Percentiles rank a stretch among this genome's conserved stretches.
phyloP scores from a whole-genome alignment of 1,140 invertebrate species.

The Scaptodrosophila lebanonensis region DNA sequence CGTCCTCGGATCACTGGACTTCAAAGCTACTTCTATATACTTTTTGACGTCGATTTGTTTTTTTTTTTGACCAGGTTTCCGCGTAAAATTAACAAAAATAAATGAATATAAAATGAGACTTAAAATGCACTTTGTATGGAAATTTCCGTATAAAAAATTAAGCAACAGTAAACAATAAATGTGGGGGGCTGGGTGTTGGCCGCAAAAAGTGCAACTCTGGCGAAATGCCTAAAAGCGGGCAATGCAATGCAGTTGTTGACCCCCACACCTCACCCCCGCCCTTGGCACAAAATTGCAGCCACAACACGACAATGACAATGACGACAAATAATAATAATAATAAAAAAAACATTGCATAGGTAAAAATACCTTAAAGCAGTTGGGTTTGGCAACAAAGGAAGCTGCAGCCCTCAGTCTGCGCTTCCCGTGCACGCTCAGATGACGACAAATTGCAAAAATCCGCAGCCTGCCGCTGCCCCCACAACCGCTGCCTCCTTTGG shows the following conservation, averaged over 20 bases:
- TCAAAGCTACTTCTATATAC: too few species aligned
- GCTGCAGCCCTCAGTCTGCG: background rate
- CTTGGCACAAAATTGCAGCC: background rate
- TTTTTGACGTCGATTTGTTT: too few species aligned
- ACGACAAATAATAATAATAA: conserved; percentile 39
- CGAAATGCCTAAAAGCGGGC: conserved; percentile 47
- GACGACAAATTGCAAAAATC: conserved; percentile 56
- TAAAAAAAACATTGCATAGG: conserved; percentile 39
- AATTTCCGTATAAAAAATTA: conserved; percentile 72
- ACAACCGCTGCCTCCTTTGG: conserved; percentile 30
- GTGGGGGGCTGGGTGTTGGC: background rate
- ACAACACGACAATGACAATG: conserved; percentile 60
- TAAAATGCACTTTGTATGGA: conserved; percentile 67
- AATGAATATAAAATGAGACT: conserved; percentile 5
- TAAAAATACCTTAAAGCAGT: conserved; percentile 54
- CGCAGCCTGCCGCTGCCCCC: conserved; percentile 27
- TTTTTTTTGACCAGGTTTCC: too few species aligned
- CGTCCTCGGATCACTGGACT: too few species aligned
- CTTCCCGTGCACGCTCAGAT: background rate
- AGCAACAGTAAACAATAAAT: conserved; percentile 49
- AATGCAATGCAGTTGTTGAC: conserved; percentile 10
- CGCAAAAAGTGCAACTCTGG: conserved; percentile 68
- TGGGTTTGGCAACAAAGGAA: conserved; percentile 30
- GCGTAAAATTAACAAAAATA: too few species aligned
- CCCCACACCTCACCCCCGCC: conserved; percentile 9